These are phyloP conservation scores for Crocuta crocuta DNA, from an alignment of 2,113 vertebrate genomes.

Conservation along the genomic window DNA sequence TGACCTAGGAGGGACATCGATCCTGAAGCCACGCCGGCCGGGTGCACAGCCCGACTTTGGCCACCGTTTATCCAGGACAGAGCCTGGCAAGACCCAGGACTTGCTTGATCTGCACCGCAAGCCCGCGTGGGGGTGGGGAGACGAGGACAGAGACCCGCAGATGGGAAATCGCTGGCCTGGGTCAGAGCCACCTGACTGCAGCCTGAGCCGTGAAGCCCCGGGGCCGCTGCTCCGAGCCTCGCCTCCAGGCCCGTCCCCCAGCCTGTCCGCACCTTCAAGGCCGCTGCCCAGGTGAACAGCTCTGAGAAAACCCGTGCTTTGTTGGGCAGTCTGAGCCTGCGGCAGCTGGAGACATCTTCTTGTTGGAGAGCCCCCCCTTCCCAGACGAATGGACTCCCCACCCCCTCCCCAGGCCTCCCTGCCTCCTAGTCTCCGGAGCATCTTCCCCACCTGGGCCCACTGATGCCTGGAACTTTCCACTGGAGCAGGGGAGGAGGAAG, in stretches of 20 bases:
- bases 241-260: too few relatives aligned
- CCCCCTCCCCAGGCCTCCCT: not conserved
- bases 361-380: not conserved
- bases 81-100: not conserved
- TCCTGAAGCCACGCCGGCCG: not conserved
- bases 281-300: too few relatives aligned
- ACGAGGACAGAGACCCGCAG: too few relatives aligned
- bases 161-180: too few relatives aligned
- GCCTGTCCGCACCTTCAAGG: too few relatives aligned
- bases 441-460: not conserved
- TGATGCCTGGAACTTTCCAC: not conserved
- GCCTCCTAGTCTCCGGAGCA: not conserved
- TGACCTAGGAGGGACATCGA: fast-evolving
- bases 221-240: too few relatives aligned
- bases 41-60: not conserved
- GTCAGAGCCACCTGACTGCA: too few relatives aligned
- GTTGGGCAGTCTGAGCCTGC: not conserved
- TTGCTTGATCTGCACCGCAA: not conserved
- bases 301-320: too few relatives aligned
- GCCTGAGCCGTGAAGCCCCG: too few relatives aligned
- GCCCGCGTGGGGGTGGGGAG: not conserved
- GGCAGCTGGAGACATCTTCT: not conserved
- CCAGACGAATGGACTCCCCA: not conserved
- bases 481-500: not conserved
- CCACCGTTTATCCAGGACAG: fast-evolving